phyloP scores from a whole-genome alignment of 2,888 invertebrate species.

The Stenichneumon culpator region DNA sequence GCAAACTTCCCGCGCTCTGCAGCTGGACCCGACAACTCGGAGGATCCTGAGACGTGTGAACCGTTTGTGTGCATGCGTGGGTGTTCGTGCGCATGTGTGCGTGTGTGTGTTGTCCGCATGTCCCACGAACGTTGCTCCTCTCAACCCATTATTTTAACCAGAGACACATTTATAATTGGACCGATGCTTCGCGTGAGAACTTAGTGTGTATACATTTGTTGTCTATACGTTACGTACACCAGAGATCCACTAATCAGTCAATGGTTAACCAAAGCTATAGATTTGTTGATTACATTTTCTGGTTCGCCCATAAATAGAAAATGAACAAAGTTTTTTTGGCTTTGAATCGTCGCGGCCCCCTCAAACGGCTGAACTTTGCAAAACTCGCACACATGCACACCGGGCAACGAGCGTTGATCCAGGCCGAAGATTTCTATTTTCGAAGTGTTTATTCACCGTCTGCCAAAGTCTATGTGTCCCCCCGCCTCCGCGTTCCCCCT shows the following conservation, averaged over 20 bases:
- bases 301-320: background rate
- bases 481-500: background rate
- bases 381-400: background rate
- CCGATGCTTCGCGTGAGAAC: slow-evolving; percentile 61
- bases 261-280: background rate
- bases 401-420: slow-evolving; percentile 61
- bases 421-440: slow-evolving; percentile 77
- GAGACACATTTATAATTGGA: slow-evolving; percentile 57
- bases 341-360: background rate
- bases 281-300: background rate
- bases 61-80: no score
- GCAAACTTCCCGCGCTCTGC: slow-evolving; percentile 69
- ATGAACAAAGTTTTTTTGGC: no score
- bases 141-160: slow-evolving; percentile 43
- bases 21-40: slow-evolving; percentile 74
- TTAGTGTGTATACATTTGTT: slow-evolving; percentile 24
- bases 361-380: background rate
- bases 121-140: slow-evolving; percentile 29
- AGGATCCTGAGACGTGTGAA: slow-evolving; percentile 33
- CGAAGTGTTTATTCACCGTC: slow-evolving; percentile 75
- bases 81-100: no score
- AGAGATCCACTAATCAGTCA: background rate
- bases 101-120: slow-evolving; percentile 11
- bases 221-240: background rate
- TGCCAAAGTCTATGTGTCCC: slow-evolving; percentile 74